Evolutionary conservation across 2,888 invertebrate species (phyloP), one percentile per base, ranked within the genome.

Genomic region (Polydrusus cervinus): DNA sequence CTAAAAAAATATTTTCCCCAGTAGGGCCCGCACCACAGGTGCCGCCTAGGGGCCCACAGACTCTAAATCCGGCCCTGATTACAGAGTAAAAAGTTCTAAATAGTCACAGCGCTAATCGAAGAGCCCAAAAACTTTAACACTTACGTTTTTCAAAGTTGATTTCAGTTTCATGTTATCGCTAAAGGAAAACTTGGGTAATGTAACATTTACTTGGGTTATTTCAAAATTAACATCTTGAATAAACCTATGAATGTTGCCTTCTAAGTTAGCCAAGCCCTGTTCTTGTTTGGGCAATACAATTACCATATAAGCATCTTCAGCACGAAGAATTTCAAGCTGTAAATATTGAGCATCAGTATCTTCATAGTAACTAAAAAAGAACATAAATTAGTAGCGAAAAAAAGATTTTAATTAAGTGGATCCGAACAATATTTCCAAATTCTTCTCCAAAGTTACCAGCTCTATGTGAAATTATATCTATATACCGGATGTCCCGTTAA

Each of bases 321-420:
- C 64, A 43, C 64, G 16, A 6, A 47, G 7, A 11, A 62, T 20
- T 43, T 43, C 43, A 9, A 62, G 30, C 16, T 45, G 3, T 25
- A 62, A 62, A 62, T 43, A 62, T 62, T 62, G 40, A 14, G 62
- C 62, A 20, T 62, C 43, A n/a, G 7, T 11, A 40, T 61, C 40
- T 38, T 64, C 64, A 47, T 20, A 16, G 13, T 64, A 64, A 8
- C 64, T 64, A 16, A 11, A 61, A 51, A 51, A 51, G 1, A n/a
- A n/a, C n/a, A n/a, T n/a, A n/a, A n/a, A n/a, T n/a, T n/a, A n/a
- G n/a, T n/a, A n/a, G n/a, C n/a, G n/a, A n/a, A n/a, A n/a, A n/a
- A n/a, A n/a, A n/a, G n/a, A n/a, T n/a, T n/a, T n/a, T n/a, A n/a
- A n/a, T n/a, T n/a, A n/a, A n/a, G n/a, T n/a, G n/a, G n/a, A n/a